phyloP scores from a whole-genome alignment of 2,113 vertebrate species.

The Psilopsiagon aurifrons region DNA sequence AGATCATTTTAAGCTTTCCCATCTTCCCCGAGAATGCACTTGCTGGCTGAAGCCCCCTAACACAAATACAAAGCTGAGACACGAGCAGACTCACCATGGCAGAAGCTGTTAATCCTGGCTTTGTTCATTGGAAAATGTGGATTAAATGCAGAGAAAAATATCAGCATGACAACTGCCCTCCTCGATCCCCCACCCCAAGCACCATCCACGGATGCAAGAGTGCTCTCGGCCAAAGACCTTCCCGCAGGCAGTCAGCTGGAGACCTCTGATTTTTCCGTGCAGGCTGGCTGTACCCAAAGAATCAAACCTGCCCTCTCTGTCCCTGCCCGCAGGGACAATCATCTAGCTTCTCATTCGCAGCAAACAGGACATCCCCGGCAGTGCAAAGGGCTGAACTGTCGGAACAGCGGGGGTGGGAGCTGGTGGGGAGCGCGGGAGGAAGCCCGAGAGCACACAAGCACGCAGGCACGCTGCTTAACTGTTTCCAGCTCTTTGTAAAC shows the following conservation, averaged over 20 bases:
- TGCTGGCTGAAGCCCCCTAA: not conserved
- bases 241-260: not conserved
- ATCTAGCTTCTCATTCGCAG: not conserved
- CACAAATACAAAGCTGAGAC: not conserved
- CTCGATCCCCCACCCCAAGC: not conserved
- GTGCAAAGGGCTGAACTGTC: not conserved
- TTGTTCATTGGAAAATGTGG: constrained; percentile 23
- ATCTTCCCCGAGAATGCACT: not conserved
- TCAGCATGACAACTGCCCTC: not conserved
- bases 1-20: not conserved
- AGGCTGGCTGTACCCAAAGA: not conserved
- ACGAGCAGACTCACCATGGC: constrained; percentile 30
- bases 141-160: not conserved
- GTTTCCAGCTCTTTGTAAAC: not conserved
- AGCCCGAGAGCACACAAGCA: not conserved
- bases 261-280: not conserved
- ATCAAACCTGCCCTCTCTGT: not conserved
- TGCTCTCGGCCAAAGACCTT: not conserved
- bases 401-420: not conserved
- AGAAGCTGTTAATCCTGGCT: constrained; percentile 10
- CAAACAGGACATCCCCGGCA: not conserved
- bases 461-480: not conserved
- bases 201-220: accelerated
- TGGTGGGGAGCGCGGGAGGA: not conserved
- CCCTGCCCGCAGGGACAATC: not conserved